Conservation (phyloP, 2,113 vertebrate species). For the Taurulus bubalis region DNA sequence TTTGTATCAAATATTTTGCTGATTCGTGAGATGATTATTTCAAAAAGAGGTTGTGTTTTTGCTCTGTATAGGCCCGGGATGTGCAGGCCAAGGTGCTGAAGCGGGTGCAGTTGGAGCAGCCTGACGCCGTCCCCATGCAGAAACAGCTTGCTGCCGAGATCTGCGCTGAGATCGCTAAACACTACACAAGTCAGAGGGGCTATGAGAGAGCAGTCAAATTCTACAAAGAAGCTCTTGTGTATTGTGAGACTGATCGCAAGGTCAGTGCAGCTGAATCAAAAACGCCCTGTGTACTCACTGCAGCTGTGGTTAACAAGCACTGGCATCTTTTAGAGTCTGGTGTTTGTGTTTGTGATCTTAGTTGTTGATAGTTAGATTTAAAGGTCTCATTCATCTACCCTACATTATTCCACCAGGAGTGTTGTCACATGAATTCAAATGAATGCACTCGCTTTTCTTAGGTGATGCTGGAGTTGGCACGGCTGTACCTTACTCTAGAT, state of each 20-base stretch:
- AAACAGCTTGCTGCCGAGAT: slow-evolving; percentile 95
- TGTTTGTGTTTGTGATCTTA: slow-evolving; percentile 39
- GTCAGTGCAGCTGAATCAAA: slow-evolving; percentile 85
- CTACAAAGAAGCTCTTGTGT: slow-evolving; percentile 99
- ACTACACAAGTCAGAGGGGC: slow-evolving; percentile 92
- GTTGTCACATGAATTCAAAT: slow-evolving; percentile 29
- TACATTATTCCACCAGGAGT: slow-evolving; percentile 6
- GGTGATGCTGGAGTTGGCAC: slow-evolving; percentile 96
- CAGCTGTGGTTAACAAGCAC: slow-evolving; percentile 68
- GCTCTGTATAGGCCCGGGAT: slow-evolving; percentile 87
- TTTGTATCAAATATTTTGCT: background rate
- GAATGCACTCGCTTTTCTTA: slow-evolving; percentile 60
- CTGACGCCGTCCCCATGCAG: slow-evolving; percentile 90
- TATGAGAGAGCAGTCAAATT: slow-evolving; percentile 97
- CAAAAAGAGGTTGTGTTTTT: background rate
- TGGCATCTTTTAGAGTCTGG: slow-evolving; percentile 32
- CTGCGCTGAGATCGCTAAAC: slow-evolving; percentile 95
- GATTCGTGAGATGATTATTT: background rate
- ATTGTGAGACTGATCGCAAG: slow-evolving; percentile 96
- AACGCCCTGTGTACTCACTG: slow-evolving; percentile 72
- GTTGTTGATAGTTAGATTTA: slow-evolving; percentile 26
- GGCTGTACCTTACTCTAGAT: slow-evolving; percentile 90
- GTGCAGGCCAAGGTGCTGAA: slow-evolving; percentile 94
- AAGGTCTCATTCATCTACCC: background rate
- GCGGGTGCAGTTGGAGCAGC: slow-evolving; percentile 92